These are phyloP conservation scores for Selene dorsalis DNA, from an alignment of 2,797 vertebrate species.

Conservation along the genomic window DNA sequence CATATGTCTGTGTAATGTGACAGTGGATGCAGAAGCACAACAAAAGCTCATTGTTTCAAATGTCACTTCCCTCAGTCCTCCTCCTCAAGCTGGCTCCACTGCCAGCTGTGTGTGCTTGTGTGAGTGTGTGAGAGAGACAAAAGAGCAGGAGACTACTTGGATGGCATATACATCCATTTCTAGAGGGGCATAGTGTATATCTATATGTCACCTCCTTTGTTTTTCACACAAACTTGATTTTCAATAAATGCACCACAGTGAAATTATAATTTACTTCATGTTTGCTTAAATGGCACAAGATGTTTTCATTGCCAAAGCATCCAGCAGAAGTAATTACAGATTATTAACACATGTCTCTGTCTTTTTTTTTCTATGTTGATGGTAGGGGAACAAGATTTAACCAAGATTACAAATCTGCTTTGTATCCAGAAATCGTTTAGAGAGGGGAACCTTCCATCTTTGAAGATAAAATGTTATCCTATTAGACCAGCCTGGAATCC, in stretches of 20 bases:
- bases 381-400: not conserved
- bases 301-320: constrained; percentile 34
- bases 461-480: constrained; percentile 19
- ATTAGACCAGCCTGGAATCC: constrained; percentile 21
- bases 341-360: constrained; percentile 15
- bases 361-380: constrained; percentile 8
- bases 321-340: constrained; percentile 18
- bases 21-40: constrained; percentile 56
- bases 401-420: constrained; percentile 2
- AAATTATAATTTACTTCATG: constrained; percentile 28
- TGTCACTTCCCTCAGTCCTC: constrained; percentile 69
- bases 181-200: constrained; percentile 23
- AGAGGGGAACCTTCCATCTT: constrained; percentile 8
- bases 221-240: constrained; percentile 27
- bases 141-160: constrained; percentile 44
- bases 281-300: constrained; percentile 16
- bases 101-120: constrained; percentile 12
- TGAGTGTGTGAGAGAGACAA: constrained; percentile 30
- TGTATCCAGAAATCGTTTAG: constrained; percentile 4
- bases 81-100: constrained; percentile 36
- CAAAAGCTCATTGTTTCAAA: constrained; percentile 77
- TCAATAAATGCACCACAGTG: constrained; percentile 23
- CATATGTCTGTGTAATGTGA: constrained; percentile 58
- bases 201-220: constrained; percentile 50
- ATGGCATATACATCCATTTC: constrained; percentile 25